phyloP scores from a whole-genome alignment of 2,888 invertebrate genomes.

The Scelioninae gen. 1 region DNA sequence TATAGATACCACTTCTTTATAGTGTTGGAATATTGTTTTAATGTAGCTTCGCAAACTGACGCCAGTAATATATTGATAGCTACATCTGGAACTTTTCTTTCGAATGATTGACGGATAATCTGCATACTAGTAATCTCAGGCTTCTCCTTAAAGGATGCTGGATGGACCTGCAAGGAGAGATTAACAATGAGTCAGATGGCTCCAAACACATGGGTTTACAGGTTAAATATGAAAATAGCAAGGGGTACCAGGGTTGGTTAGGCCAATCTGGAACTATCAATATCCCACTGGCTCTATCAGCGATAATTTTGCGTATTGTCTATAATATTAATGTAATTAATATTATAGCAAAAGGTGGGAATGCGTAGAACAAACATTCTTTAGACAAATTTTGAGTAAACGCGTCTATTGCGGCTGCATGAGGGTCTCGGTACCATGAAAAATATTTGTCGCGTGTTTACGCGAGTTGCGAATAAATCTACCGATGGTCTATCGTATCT shows the following conservation, averaged over 20 bases:
- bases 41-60: not conserved
- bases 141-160: not conserved
- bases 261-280: no score
- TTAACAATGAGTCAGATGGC: not conserved
- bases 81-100: not conserved
- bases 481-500: conserved; percentile 60
- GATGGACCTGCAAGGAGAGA: conserved; percentile 10
- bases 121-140: not conserved
- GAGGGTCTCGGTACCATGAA: no score
- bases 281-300: no score
- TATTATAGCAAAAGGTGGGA: no score
- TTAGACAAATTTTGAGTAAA: no score
- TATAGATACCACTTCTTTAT: not conserved
- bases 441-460: no score
- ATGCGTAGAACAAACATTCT: no score
- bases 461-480: conserved; percentile 76
- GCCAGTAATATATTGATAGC: not conserved
- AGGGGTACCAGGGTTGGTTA: conserved; percentile 75
- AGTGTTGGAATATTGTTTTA: not conserved
- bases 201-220: conserved; percentile 1
- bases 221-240: conserved; percentile 63
- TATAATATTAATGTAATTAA: no score
- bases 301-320: no score
- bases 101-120: not conserved
- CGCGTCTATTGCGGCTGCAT: no score